A percentile compares a stretch with the other conserved stretches of the same genome.
These are phyloP conservation scores for Fragum whitleyi DNA, from an alignment of 2,888 invertebrate genomes.

Conservation along the genomic window DNA sequence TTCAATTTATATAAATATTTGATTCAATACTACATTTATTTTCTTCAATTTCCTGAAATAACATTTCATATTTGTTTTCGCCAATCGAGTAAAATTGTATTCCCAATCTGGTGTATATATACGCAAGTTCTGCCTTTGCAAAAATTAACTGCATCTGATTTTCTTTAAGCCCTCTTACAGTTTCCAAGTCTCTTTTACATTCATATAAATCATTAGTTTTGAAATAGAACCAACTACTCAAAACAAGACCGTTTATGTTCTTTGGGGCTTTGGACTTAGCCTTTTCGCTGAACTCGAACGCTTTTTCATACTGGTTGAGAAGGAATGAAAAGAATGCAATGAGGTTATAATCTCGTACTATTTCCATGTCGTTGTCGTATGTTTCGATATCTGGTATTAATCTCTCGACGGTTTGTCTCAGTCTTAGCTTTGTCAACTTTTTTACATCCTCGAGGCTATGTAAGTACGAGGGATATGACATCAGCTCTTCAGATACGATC, in stretches of 20 bases:
- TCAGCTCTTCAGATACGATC: neutral
- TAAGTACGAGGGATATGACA: neutral
- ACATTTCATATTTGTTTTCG: conserved; percentile 13
- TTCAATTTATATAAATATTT: conserved; percentile 23
- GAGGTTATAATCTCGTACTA: conserved; percentile 31
- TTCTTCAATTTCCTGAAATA: conserved; percentile 12
- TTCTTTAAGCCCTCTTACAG: conserved; percentile 10
- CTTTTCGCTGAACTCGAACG: conserved; percentile 24
- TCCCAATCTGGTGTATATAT: conserved; percentile 39
- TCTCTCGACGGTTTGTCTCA: neutral
- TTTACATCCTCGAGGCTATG: neutral
- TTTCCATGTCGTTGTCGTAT: conserved; percentile 34
- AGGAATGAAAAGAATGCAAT: conserved; percentile 35
- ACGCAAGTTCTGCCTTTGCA: conserved; percentile 47
- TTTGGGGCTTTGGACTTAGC: neutral
- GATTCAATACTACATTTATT: neutral
- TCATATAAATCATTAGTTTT: conserved; percentile 5
- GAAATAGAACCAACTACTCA: conserved; percentile 32
- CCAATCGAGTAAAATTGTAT: conserved; percentile 27
- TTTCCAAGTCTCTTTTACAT: neutral
- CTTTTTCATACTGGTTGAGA: conserved; percentile 16
- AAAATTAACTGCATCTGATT: conserved; percentile 1
- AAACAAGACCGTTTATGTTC: conserved; percentile 34
- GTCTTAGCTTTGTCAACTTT: neutral
- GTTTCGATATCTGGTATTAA: neutral